A percentile compares a stretch with the other conserved stretches of the same genome.
phyloP scores from a whole-genome alignment of 2,113 vertebrate genomes.

The Dasyornis broadbenti region DNA sequence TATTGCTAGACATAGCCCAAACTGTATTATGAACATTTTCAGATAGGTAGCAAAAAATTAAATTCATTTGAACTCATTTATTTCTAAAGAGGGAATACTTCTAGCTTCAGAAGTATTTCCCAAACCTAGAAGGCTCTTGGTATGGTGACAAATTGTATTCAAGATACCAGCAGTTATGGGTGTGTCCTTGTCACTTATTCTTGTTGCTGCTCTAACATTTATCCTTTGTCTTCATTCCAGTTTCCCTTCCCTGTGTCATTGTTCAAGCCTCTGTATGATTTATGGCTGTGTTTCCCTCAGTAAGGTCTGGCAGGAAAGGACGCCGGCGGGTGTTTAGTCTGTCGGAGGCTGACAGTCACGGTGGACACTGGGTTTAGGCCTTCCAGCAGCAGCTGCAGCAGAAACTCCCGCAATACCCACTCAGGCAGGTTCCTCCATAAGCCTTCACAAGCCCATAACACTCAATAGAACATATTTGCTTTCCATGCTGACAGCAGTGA shows the following conservation, averaged over 20 bases:
- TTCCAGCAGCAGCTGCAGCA: slow-evolving; percentile 70
- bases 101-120: neutral
- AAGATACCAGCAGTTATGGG: slow-evolving; percentile 4
- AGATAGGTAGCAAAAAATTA: neutral
- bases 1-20: neutral
- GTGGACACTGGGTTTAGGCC: slow-evolving; percentile 90
- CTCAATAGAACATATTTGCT: neutral
- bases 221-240: slow-evolving; percentile 64
- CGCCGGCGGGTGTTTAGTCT: slow-evolving; percentile 85
- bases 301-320: slow-evolving; percentile 86
- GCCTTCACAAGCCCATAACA: slow-evolving; percentile 27
- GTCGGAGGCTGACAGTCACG: slow-evolving; percentile 85
- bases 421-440: slow-evolving; percentile 78
- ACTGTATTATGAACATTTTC: neutral
- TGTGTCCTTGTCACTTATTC: slow-evolving; percentile 16
- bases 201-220: slow-evolving; percentile 56
- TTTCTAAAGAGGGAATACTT: neutral
- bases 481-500: neutral
- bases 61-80: neutral
- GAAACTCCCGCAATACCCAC: slow-evolving; percentile 66
- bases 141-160: neutral
- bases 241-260: slow-evolving; percentile 57
- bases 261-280: slow-evolving; percentile 74
- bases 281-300: slow-evolving; percentile 87
- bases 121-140: neutral